Percentiles rank a stretch among this genome's conserved stretches.
Conservation (phyloP, 2,888 invertebrate genomes). For the Leucoma salicis region DNA sequence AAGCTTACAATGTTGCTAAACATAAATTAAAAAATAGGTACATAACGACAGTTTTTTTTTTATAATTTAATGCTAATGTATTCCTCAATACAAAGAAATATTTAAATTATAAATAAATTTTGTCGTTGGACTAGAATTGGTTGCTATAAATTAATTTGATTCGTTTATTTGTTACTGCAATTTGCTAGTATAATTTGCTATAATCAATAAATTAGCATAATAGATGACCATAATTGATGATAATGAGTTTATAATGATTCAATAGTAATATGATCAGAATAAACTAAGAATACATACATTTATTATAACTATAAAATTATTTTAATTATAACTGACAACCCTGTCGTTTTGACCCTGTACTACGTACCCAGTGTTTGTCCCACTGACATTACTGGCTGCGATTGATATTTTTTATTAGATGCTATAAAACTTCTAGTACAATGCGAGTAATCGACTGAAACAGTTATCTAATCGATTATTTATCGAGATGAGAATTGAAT, state of each 20-base stretch:
- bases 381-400: constrained; percentile 11
- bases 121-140: neutral
- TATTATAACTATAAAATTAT: neutral
- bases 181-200: neutral
- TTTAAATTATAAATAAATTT: neutral
- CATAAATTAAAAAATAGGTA: too few species aligned
- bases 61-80: neutral
- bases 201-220: neutral
- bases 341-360: constrained; percentile 18
- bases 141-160: neutral
- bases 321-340: constrained; percentile 17
- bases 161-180: neutral
- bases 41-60: too few species aligned
- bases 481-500: constrained; percentile 22
- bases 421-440: constrained; percentile 26
- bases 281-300: too few species aligned
- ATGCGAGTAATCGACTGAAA: constrained; percentile 36
- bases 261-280: too few species aligned
- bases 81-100: neutral
- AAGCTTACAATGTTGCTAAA: too few species aligned
- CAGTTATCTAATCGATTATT: constrained; percentile 34
- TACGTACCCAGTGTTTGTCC: constrained; percentile 39
- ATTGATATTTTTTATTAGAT: constrained; percentile 31
- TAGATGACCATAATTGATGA: too few species aligned
- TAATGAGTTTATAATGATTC: too few species aligned